These are phyloP conservation scores for Stenolophus ochropezus DNA, from an alignment of 2,888 invertebrate species.

Conservation along the genomic window DNA sequence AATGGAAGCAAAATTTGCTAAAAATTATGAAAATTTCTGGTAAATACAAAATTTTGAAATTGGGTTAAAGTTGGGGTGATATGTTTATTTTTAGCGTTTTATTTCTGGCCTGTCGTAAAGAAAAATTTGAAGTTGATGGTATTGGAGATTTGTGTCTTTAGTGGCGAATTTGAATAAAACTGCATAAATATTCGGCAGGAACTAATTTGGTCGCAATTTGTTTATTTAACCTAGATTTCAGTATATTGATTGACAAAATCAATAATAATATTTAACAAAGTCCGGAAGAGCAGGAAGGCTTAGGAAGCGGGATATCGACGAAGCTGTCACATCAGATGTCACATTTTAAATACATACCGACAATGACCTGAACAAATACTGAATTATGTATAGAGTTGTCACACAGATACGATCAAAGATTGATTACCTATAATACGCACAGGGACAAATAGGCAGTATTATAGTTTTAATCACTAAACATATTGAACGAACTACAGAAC, in stretches of 20 bases:
- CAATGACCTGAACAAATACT: slow-evolving; percentile 58
- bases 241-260: slow-evolving; percentile 1
- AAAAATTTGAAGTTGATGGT: no score
- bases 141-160: neutral
- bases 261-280: slow-evolving; percentile 20
- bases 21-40: no score
- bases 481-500: neutral
- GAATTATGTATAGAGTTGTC: slow-evolving; percentile 59
- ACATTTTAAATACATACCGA: slow-evolving; percentile 58
- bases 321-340: slow-evolving; percentile 55
- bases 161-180: slow-evolving; percentile 18
- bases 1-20: no score
- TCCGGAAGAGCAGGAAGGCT: neutral
- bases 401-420: slow-evolving; percentile 57
- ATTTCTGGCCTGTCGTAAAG: no score
- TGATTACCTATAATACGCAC: slow-evolving; percentile 52
- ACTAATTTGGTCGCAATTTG: slow-evolving; percentile 26
- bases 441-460: slow-evolving; percentile 35
- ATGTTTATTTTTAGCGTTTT: no score
- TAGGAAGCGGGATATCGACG: slow-evolving; percentile 24
- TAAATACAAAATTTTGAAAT: no score
- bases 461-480: slow-evolving; percentile 3
- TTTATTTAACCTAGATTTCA: slow-evolving; percentile 13
- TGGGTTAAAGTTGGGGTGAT: no score
- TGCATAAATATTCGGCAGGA: slow-evolving; percentile 15